Conservation (phyloP, 2,113 vertebrate species). For the Aspidoscelis tigris region DNA sequence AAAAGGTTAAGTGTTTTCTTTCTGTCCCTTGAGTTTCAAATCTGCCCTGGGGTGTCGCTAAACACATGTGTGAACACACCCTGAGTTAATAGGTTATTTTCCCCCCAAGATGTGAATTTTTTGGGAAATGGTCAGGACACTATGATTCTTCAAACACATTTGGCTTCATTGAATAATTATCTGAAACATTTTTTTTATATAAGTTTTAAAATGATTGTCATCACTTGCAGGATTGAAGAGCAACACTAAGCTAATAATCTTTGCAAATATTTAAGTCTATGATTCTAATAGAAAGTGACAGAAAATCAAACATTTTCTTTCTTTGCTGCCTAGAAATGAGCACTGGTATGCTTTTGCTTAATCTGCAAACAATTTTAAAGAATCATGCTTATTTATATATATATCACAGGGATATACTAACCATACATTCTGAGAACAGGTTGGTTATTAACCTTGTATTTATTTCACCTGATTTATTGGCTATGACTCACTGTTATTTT, state of each 20-base stretch:
- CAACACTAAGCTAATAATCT: conserved; percentile 33
- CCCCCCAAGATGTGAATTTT: conserved; percentile 11
- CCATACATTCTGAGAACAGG: conserved; percentile 30
- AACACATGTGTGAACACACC: no score
- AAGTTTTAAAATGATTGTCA: conserved; percentile 14
- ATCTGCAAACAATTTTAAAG: conserved; percentile 52
- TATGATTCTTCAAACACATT: conserved; percentile 8
- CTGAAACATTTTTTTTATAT: conserved; percentile 18
- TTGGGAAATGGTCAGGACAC: conserved; percentile 20
- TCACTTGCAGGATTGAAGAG: conserved; percentile 20
- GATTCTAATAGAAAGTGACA: conserved; percentile 48
- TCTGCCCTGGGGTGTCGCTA: no score
- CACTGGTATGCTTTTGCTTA: conserved; percentile 45
- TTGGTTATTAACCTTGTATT: conserved; percentile 27
- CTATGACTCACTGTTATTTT: background rate
- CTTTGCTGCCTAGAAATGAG: conserved; percentile 47
- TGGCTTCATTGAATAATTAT: background rate
- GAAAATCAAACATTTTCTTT: conserved; percentile 67
- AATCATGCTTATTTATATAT: conserved; percentile 22
- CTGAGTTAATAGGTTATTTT: background rate
- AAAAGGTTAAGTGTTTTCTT: no score
- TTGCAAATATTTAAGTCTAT: conserved; percentile 47
- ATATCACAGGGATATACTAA: conserved; percentile 33
- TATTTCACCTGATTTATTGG: background rate
- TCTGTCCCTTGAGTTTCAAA: no score